Evolutionary conservation across 2,888 invertebrate genomes (phyloP).

Genomic region (Dynastes grantii): DNA sequence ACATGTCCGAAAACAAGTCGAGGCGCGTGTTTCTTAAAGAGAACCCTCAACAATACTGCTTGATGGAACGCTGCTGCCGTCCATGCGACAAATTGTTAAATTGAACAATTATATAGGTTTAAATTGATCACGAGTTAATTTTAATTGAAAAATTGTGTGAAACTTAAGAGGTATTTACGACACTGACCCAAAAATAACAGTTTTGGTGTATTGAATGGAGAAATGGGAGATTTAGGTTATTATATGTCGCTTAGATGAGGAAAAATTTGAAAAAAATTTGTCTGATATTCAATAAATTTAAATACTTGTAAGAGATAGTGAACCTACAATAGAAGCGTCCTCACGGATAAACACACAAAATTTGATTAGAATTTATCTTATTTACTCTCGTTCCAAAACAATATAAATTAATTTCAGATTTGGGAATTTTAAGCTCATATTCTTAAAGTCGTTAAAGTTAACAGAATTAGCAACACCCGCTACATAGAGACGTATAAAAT

Average conservation of each 20-base stretch:
- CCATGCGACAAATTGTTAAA: conserved; percentile 22
- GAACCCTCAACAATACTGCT: not conserved
- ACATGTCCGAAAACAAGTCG: not conserved
- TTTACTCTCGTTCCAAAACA: no score
- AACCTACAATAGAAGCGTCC: no score
- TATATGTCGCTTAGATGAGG: no score
- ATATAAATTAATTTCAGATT: no score
- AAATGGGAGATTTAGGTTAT: not conserved
- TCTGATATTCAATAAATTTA: no score
- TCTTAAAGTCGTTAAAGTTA: no score
- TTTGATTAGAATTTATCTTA: no score
- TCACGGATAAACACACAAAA: no score
- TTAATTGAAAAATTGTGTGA: conserved; percentile 42
- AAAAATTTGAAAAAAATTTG: no score
- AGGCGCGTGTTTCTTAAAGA: not conserved
- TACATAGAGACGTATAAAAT: not conserved
- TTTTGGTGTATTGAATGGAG: not conserved
- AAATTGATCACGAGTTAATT: conserved; percentile 37
- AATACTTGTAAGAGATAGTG: no score
- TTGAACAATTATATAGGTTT: conserved; percentile 35
- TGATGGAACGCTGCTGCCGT: not conserved
- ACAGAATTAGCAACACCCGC: no score
- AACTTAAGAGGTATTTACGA: not conserved
- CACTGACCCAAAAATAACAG: conserved; percentile 14
- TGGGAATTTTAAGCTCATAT: no score